Conservation (phyloP, 64 coral and sea anemone species). For the Cladopsammia gracilis region DNA sequence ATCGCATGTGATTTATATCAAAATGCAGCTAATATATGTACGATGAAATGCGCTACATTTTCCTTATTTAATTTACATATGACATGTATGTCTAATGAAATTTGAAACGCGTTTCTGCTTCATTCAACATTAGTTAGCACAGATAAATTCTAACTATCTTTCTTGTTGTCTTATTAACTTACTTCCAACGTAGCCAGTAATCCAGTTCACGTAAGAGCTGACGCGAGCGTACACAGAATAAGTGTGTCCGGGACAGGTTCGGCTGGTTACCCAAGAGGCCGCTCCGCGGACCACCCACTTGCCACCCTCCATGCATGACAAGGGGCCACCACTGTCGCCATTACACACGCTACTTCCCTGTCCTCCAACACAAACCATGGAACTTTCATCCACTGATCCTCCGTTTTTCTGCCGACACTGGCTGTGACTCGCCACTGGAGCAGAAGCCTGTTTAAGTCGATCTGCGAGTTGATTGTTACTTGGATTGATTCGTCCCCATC, state of each 20-base stretch:
- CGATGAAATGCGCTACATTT: too few species aligned
- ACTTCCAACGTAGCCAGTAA: conserved; percentile 53
- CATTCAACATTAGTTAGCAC: too few species aligned
- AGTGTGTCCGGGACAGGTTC: conserved; percentile 56
- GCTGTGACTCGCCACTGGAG: conserved; percentile 57
- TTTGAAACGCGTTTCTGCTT: too few species aligned
- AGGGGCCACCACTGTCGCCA: conserved; percentile 83
- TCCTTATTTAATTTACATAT: too few species aligned
- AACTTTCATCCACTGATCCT: conserved; percentile 30
- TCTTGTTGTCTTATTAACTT: neutral
- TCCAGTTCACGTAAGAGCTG: conserved; percentile 79
- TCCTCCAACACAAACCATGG: conserved; percentile 82
- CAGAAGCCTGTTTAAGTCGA: conserved; percentile 61
- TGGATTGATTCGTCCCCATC: conserved; percentile 66
- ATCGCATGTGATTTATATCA: too few species aligned
- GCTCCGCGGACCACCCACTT: conserved; percentile 77
- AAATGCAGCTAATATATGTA: too few species aligned
- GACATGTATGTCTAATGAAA: too few species aligned
- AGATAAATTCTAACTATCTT: too few species aligned
- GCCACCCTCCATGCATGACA: conserved; percentile 72
- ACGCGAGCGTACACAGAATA: conserved; percentile 82
- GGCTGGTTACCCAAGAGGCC: conserved; percentile 74
- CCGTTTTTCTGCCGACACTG: conserved; percentile 50
- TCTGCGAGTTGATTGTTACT: conserved; percentile 14
- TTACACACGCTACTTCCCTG: conserved; percentile 79